A percentile compares a stretch with the other conserved stretches of the same genome.
Conservation (phyloP, 2,113 vertebrate species). For the Scalopus aquaticus region DNA sequence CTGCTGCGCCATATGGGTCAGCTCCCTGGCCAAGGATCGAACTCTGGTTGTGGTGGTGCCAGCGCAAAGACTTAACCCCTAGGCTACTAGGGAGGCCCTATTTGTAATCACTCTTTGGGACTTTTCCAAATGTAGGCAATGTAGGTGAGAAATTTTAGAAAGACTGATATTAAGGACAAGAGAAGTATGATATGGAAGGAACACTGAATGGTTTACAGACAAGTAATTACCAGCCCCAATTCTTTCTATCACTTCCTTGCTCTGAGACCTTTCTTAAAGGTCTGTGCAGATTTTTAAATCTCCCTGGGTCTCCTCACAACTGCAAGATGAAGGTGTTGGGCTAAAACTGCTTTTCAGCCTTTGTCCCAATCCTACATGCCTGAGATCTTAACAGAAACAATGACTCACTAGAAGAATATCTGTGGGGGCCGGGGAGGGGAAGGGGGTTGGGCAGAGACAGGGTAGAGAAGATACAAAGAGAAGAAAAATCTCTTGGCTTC, state of each 20-base stretch:
- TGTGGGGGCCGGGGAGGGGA: too few species aligned
- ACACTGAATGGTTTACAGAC: background rate
- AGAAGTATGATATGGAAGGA: background rate
- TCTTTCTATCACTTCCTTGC: background rate
- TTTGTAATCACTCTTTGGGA: background rate
- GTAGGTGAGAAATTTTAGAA: background rate
- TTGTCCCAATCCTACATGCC: background rate
- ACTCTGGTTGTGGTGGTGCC: too few species aligned
- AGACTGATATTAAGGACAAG: background rate
- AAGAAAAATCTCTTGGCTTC: background rate
- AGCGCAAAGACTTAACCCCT: too few species aligned
- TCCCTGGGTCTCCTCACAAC: background rate
- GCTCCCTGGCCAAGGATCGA: too few species aligned
- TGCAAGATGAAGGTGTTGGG: background rate
- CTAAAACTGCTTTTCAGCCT: background rate
- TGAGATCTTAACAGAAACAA: background rate
- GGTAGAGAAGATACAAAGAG: background rate
- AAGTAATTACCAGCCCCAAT: background rate
- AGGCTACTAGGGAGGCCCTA: too few species aligned
- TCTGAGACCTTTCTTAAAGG: background rate
- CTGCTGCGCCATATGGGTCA: too few species aligned
- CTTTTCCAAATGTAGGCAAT: background rate
- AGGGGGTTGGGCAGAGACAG: too few species aligned
- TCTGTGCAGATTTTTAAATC: background rate
- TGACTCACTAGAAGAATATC: background rate